Percentiles rank a stretch among this genome's conserved stretches.
Conservation (phyloP, 2,888 invertebrate genomes). For the Pteria penguin region DNA sequence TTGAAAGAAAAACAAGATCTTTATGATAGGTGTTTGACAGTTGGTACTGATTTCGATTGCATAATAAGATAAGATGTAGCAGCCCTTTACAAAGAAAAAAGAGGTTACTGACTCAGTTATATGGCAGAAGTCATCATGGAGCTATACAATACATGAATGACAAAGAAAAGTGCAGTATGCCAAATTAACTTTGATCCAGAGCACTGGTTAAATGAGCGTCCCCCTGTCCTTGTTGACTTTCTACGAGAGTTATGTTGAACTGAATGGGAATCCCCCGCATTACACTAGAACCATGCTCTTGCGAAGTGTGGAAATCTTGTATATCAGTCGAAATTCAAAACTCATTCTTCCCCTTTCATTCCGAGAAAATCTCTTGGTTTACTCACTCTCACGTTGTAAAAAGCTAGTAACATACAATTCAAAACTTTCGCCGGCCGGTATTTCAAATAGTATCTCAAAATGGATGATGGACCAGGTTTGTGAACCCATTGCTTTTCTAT, state of each 20-base stretch:
- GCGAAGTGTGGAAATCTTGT: conserved; percentile 19
- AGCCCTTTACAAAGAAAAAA: conserved; percentile 16
- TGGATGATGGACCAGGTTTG: conserved; percentile 33
- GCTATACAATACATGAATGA: no score
- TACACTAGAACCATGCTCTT: no score
- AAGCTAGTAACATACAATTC: conserved; percentile 22
- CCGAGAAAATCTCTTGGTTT: conserved; percentile 26
- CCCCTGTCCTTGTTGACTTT: conserved; percentile 16
- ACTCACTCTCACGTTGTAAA: conserved; percentile 31
- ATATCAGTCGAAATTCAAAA: conserved; percentile 33
- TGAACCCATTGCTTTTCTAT: conserved; percentile 1
- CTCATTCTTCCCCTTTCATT: conserved; percentile 38
- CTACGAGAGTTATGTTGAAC: conserved; percentile 29
- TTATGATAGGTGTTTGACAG: background rate
- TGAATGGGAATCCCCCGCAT: background rate
- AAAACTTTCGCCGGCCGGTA: conserved; percentile 21
- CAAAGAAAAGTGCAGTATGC: conserved; percentile 22
- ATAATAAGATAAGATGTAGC: conserved; percentile 22
- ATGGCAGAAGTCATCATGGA: no score
- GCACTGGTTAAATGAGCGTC: conserved; percentile 11
- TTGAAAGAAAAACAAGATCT: background rate
- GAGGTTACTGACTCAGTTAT: no score
- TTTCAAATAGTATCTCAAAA: conserved; percentile 9
- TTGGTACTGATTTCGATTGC: background rate
- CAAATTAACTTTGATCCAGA: conserved; percentile 25